A percentile compares a stretch with the other conserved stretches of the same genome.
These are phyloP conservation scores for Druon quercuslanigerum DNA, from an alignment of 1,140 invertebrate genomes.

Conservation along the genomic window DNA sequence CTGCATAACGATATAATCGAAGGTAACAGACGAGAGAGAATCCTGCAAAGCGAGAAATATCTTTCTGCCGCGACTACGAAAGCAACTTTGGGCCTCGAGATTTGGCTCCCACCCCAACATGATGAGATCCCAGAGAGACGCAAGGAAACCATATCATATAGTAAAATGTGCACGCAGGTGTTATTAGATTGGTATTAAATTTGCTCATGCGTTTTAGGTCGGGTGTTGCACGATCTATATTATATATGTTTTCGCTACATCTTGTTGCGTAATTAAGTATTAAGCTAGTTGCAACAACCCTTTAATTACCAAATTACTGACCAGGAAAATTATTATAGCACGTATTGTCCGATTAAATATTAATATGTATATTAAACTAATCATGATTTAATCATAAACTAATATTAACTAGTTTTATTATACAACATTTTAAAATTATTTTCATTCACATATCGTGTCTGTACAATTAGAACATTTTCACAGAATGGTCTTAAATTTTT, in stretches of 20 bases:
- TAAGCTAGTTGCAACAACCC: constrained; percentile 2
- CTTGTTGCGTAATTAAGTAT: constrained; percentile 20
- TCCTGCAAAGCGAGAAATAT: constrained; percentile 24
- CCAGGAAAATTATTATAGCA: constrained; percentile 1
- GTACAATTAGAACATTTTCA: too few species aligned
- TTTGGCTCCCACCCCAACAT: background rate
- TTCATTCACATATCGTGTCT: too few species aligned
- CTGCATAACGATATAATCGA: background rate
- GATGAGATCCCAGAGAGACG: constrained; percentile 5
- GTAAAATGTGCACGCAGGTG: constrained; percentile 13
- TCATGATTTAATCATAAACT: too few species aligned
- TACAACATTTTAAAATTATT: too few species aligned
- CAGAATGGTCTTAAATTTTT: too few species aligned
- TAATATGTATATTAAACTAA: too few species aligned
- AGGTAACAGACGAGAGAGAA: background rate
- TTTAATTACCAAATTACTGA: background rate
- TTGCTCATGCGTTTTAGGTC: constrained; percentile 16
- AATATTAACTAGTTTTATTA: too few species aligned
- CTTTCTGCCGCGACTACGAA: constrained; percentile 16
- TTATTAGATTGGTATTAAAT: constrained; percentile 21
- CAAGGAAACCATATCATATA: constrained; percentile 21
- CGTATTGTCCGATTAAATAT: background rate
- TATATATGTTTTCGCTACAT: background rate
- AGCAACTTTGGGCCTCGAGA: constrained; percentile 5
- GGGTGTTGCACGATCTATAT: background rate